A percentile compares a stretch with the other conserved stretches of the same genome.
phyloP scores from a whole-genome alignment of 1,140 invertebrate genomes.

The Aphelenchoides fujianensis region DNA sequence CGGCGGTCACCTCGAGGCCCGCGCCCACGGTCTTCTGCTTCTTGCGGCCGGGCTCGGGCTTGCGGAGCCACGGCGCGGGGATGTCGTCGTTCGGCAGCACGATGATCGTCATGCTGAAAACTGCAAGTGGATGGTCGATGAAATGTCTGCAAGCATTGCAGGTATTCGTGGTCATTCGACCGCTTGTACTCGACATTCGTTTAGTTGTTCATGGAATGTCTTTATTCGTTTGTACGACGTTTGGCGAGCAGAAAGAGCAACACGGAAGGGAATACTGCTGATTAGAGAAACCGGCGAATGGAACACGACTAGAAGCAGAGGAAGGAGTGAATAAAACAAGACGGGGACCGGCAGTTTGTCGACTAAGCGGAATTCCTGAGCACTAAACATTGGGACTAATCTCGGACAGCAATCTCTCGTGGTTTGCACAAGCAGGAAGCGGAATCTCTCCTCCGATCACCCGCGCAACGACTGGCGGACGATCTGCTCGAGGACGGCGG shows the following conservation, averaged over 20 bases:
- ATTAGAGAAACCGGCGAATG: background rate
- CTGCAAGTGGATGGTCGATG: no score
- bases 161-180: no score
- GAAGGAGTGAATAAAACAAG: no score
- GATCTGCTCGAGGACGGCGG: slow-evolving; percentile 49
- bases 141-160: no score
- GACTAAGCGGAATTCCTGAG: background rate
- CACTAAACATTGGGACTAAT: background rate
- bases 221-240: background rate
- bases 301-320: no score
- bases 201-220: background rate
- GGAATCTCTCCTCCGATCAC: background rate
- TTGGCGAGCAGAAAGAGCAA: background rate
- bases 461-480: background rate
- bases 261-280: background rate
- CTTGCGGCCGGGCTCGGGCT: background rate
- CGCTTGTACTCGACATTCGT: no score
- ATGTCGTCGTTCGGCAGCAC: slow-evolving; percentile 43
- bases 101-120: slow-evolving; percentile 35
- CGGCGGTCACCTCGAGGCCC: slow-evolving; percentile 33
- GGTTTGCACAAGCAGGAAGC: background rate
- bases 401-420: background rate
- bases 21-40: slow-evolving; percentile 31
- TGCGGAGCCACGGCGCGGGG: slow-evolving; percentile 17
- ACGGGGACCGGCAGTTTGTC: background rate